Base-by-base conservation (phyloP, 2,113 vertebrate species). In the Sciurus niger region DNA sequence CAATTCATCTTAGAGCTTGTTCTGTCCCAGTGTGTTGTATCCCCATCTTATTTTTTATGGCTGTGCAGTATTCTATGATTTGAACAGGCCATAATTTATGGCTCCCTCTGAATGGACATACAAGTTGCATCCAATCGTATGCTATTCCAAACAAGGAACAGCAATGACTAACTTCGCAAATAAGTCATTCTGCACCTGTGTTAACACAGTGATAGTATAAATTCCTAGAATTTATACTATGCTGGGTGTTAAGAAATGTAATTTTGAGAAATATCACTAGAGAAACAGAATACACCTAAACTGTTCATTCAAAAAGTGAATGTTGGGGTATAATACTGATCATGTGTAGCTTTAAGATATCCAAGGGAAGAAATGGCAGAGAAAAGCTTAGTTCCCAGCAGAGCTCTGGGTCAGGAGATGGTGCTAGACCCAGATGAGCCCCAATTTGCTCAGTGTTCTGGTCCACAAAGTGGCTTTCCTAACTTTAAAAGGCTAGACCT, bases 1-100 rank as follows among this genome's bases (percentile, higher is more conserved):
- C 14, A 1, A 5, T 22, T 25, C 25, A 2, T 22, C 20, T 22
- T 8, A 77, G n/a, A 0, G 3, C 32, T 0, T 2, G 48, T 30
- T 37, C 77, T 4, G 0, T 18, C 7, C 13, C 53, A 24, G 6
- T 1, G 18, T 4, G 0, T 3, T 22, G 37, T 17, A 30, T 22
- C 5, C 25, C 4, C 1, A 9, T 8, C 51, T 65, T 46, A 43
- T n/a, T 68, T 63, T 43, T n/a, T 4, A 58, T 0, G 16, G 74
- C 80, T 51, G 40, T 11, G 10, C 9, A 13, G 77, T 11, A 30
- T 12, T 37, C 58, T 34, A 2, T 1, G 28, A 40, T 72, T 32
- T 28, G 1, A 25, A 72, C 0, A 7, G 37, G 67, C 34, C 53
- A 32, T 22, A 4, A 30, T 28, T 32, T 76, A 6, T 25, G 60